Base-by-base conservation (phyloP, 1,140 invertebrate genomes). In the Rhyzopertha dominica region DNA sequence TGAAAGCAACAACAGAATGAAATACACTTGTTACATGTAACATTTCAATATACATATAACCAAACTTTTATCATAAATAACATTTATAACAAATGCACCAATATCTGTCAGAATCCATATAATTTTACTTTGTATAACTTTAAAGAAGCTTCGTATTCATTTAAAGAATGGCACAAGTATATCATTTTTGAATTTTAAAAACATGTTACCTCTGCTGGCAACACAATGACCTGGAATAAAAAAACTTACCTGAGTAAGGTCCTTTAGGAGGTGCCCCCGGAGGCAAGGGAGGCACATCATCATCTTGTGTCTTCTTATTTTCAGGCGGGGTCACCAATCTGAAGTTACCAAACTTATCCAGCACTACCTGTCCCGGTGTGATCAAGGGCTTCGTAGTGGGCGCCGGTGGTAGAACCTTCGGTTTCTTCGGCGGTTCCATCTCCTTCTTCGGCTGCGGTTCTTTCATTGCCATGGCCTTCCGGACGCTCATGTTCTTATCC, bases 281-380 rank as follows among this genome's bases (percentile, higher is more conserved):
- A 34, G 51, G 49, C 43, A 57, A 36, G 26, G 51, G 48, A 14
- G 55, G 47, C 42, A 51, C 40, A 19, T 53, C 39, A 23, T 59
- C 56, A 26, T 38, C 40, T 13, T 44, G 45, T 35, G 61, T 17
- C 65, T 73, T 65, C 47, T 63, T 77, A 67, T 54, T 69, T 73
- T 56, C 74, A 58, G 13, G 74, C 67, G 62, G 65, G 16, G 59
- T 64, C 57, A 66, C 61, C 32, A 80, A 53, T 0, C 78, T 72
- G 62, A 81, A 75, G 39, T 78, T 74, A 2, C 80, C 80, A 52
- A 83, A 79, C 64, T 81, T 82, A 62, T 82, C 80, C 47, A 82
- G 65, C 18, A 81, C 78, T 30, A 74, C 63, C 24, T 72, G 70
- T 14, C 64, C 64, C 26, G 58, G 56, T 19, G 46, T 59, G 24